Conservation (phyloP, 1,140 invertebrate species). For the Brachionus koreanus region DNA sequence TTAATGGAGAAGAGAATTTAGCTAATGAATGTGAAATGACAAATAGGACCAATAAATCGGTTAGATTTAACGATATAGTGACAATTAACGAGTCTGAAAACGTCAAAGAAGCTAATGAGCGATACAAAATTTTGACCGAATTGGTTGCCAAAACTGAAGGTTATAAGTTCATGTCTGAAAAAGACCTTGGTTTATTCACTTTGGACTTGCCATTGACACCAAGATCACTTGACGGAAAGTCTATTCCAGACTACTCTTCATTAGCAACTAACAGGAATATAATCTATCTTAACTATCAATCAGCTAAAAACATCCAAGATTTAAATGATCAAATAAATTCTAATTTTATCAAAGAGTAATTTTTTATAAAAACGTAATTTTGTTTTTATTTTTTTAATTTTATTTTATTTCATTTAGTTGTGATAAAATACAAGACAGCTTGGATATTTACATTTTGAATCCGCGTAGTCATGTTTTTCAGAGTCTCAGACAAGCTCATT, state of each 20-base stretch:
- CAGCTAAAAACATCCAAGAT: constrained; percentile 8
- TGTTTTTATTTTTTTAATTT: background rate
- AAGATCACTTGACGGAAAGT: constrained; percentile 26
- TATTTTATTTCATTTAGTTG: constrained; percentile 5
- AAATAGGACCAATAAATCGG: background rate
- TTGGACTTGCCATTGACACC: constrained; percentile 28
- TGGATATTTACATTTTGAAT: constrained; percentile 36
- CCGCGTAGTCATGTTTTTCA: constrained; percentile 13
- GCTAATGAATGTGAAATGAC: background rate
- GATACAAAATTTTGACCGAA: background rate
- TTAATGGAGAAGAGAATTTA: background rate
- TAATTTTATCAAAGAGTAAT: constrained; percentile 42
- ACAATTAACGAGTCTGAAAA: background rate
- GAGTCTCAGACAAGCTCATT: constrained; percentile 20
- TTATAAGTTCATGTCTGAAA: background rate
- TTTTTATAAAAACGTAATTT: background rate
- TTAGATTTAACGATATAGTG: background rate
- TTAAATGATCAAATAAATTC: background rate
- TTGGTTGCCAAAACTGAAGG: background rate
- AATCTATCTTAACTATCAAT: background rate
- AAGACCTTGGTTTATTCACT: constrained; percentile 15
- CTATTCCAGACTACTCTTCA: background rate
- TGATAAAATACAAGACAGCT: background rate
- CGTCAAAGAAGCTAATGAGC: background rate
- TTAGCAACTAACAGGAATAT: background rate